Evolutionary conservation across 2,113 vertebrate species (phyloP), one percentile per base, ranked within the genome.

Genomic region (Xiphophorus hellerii): DNA sequence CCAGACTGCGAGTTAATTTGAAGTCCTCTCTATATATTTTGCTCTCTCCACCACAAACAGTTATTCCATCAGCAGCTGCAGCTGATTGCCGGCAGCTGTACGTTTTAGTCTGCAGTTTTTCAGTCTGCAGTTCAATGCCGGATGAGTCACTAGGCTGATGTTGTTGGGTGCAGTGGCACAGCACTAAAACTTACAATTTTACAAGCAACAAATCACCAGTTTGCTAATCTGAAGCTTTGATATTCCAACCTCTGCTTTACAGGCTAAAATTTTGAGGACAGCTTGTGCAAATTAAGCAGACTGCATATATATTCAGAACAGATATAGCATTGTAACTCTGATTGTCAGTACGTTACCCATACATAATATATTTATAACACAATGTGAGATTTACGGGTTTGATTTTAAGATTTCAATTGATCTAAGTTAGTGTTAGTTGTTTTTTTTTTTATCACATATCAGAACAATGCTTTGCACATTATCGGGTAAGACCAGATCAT

Each of bases 61-160:
- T 78, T 17, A 61, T 76, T 69, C 60, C 58, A 63, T 48, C 51
- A 71, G 35, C 35, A 37, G 35, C 35, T 61, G 77, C 79, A 81
- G 77, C 73, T 79, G 76, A 73, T 73, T 20, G 76, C 84, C 73
- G 58, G 77, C 76, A 85, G 84, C 84, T 75, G 66, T 83, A 71
- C 64, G 68, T 62, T 77, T 78, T 79, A 79, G 73, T 37, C 35
- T 37, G 77, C 73, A 28, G 73, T 73, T 82, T 81, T 62, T 62
- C 78, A 82, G 75, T 73, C 78, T 83, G 77, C 66, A 69, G 70
- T 71, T 71, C 78, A 63, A 63, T 77, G 62, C 76, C 62, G 51
- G 66, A 78, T 86, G 76, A 89, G 82, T 90, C 82, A 91, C 72
- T 51, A 60, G 69, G 62, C 73, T 76, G 74, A 62, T 78, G 74